Conservation (phyloP, 2,113 vertebrate species). For the Diadophis punctatus region DNA sequence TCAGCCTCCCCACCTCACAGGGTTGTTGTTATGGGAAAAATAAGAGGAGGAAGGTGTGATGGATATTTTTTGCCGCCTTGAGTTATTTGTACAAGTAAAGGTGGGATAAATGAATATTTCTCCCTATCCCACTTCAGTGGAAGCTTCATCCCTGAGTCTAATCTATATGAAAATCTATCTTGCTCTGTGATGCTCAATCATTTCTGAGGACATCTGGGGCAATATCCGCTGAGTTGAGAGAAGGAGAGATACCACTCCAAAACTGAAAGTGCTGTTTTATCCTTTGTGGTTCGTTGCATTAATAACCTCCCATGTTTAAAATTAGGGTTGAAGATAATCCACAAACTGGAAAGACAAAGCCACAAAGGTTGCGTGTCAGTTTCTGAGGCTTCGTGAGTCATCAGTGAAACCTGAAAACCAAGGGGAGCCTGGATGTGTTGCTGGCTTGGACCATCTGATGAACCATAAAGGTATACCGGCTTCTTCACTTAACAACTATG, state of each 20-base stretch:
- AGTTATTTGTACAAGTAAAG: neutral
- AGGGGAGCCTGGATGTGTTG: neutral
- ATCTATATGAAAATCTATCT: neutral
- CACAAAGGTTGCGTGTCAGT: too few species aligned
- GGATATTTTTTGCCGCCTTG: neutral
- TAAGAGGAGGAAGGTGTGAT: neutral
- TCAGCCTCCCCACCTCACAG: neutral
- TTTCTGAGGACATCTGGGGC: neutral
- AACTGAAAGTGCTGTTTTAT: neutral
- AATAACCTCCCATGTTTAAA: neutral
- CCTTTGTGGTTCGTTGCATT: neutral
- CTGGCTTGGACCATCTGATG: neutral
- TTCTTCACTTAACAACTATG: neutral
- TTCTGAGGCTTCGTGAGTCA: neutral
- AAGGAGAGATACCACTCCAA: neutral
- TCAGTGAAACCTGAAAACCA: neutral
- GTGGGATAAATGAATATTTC: neutral
- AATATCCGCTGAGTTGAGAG: neutral
- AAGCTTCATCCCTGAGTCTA: neutral
- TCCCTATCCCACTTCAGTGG: neutral
- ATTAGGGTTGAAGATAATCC: neutral
- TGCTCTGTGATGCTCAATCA: too few species aligned
- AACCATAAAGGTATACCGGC: neutral
- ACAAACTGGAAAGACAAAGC: neutral
- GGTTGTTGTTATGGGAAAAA: neutral